These are phyloP conservation scores for Sepioteuthis lessoniana DNA, from an alignment of 2,888 invertebrate species.

Conservation along the genomic window DNA sequence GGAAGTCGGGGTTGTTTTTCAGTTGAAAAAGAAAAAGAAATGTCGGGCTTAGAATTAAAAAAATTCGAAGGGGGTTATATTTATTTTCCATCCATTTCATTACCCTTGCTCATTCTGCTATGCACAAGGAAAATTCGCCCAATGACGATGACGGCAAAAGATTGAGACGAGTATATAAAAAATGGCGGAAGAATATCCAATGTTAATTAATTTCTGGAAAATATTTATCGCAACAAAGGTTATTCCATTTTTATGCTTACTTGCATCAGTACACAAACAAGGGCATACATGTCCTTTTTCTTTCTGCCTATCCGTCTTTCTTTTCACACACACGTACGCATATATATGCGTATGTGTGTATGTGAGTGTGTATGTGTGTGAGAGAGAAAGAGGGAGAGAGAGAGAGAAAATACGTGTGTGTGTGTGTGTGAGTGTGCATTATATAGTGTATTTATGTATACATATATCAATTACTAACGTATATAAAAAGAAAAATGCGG, in stretches of 20 bases:
- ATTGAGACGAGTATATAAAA: not conserved
- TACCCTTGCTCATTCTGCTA: not conserved
- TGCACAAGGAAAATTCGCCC: not conserved
- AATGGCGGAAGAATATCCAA: not conserved
- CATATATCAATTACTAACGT: no score
- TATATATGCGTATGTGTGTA: not conserved
- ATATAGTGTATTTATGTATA: no score
- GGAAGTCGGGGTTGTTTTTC: not conserved
- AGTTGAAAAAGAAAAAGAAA: not conserved
- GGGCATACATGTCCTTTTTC: not conserved
- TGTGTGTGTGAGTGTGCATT: no score
- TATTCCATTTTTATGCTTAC: conserved; percentile 4
- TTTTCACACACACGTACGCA: not conserved
- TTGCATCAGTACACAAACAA: not conserved
- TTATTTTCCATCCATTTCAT: not conserved
- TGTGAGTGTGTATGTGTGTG: not conserved
- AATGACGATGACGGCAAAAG: not conserved
- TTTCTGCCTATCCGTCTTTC: not conserved
- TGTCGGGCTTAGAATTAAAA: not conserved
- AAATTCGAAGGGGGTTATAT: not conserved
- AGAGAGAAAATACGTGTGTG: no score
- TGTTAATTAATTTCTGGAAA: conserved; percentile 6
- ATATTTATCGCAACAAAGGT: not conserved
- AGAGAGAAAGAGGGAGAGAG: no score
- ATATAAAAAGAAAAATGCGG: no score